Evolutionary conservation across 2,113 vertebrate species (phyloP).

Genomic region (Morone chrysops): DNA sequence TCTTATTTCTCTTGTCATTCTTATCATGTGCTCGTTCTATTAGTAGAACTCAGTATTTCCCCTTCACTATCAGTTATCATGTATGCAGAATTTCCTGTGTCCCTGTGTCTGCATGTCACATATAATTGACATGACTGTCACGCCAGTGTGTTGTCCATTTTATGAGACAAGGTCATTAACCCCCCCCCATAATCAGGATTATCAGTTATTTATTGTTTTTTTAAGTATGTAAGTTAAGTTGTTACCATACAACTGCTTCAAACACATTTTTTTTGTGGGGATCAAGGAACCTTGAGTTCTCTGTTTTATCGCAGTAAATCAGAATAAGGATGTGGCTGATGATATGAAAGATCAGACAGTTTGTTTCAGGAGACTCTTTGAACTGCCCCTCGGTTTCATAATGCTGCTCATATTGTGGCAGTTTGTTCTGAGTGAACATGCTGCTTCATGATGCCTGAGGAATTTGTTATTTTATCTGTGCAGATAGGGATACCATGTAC

Average conservation of each 20-base stretch:
- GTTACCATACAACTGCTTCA: neutral
- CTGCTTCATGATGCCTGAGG: slow-evolving; percentile 7
- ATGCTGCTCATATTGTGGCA: neutral
- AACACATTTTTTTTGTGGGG: neutral
- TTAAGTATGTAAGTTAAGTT: no score
- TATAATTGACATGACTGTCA: no score
- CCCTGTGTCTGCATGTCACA: neutral
- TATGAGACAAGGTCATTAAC: neutral
- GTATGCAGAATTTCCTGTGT: slow-evolving; percentile 31
- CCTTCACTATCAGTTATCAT: neutral
- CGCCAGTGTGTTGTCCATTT: neutral
- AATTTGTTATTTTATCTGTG: slow-evolving; percentile 15
- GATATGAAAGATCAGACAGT: slow-evolving; percentile 15
- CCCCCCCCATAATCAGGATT: neutral
- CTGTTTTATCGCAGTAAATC: neutral
- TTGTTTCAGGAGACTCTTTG: slow-evolving; percentile 15
- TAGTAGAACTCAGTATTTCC: neutral
- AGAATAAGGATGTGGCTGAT: neutral
- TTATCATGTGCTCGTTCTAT: neutral
- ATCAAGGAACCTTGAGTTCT: neutral
- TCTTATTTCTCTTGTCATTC: neutral
- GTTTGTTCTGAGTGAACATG: slow-evolving; percentile 4
- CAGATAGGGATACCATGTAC: slow-evolving; percentile 28
- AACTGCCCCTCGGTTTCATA: neutral
- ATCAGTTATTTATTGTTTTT: no score